Conservation (phyloP, 1,140 invertebrate genomes). For the Acromyrmex heyeri region DNA sequence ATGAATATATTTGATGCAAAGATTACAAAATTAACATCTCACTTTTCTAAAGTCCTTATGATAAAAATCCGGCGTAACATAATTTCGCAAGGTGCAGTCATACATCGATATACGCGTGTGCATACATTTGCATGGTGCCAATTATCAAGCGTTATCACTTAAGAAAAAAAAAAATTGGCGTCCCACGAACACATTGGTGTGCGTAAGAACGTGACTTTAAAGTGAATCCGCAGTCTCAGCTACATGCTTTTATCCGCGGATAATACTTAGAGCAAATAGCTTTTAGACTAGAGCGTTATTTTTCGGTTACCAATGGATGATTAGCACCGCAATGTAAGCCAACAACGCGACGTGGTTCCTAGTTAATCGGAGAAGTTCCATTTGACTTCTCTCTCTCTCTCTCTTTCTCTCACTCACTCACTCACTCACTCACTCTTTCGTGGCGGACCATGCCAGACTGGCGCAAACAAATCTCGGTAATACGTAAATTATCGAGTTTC, state of each 20-base stretch:
- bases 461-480: conserved; percentile 74
- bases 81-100: conserved; percentile 65
- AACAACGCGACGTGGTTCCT: conserved; percentile 55
- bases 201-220: conserved; percentile 54
- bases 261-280: conserved; percentile 83
- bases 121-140: conserved; percentile 74
- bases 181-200: conserved; percentile 31
- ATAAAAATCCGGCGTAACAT: conserved; percentile 42
- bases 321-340: conserved; percentile 80
- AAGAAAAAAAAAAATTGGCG: conserved; percentile 62
- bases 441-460: conserved; percentile 15
- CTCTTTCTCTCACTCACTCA: no score
- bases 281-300: conserved; percentile 81
- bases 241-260: conserved; percentile 75
- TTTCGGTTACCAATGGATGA: conserved; percentile 84
- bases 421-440: not conserved
- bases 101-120: conserved; percentile 30
- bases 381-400: conserved; percentile 56
- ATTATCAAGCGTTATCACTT: conserved; percentile 83
- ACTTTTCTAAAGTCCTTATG: not conserved
- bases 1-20: not conserved
- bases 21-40: not conserved
- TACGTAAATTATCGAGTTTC: conserved; percentile 81
- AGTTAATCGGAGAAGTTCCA: conserved; percentile 62
- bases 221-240: conserved; percentile 56